Evolutionary conservation across 2,888 invertebrate genomes (phyloP).

Genomic region (Phaedon cochleariae): DNA sequence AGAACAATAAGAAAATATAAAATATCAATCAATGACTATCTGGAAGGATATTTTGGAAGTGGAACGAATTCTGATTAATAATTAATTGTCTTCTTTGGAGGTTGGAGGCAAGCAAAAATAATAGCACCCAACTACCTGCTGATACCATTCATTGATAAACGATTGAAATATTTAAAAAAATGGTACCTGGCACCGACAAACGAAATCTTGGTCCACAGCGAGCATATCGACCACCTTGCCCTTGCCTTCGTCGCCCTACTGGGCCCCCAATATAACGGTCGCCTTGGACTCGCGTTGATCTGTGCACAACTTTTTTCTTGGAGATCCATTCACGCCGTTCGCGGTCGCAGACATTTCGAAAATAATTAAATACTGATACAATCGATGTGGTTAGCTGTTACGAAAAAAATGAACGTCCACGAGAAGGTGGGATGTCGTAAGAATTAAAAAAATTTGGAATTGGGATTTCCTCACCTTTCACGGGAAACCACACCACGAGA

Average conservation of each 20-base stretch:
- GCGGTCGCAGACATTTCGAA: conserved; percentile 16
- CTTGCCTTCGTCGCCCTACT: conserved; percentile 99
- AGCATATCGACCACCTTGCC: conserved; percentile 99
- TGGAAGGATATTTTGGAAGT: neutral
- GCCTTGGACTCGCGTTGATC: conserved; percentile 69
- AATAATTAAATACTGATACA: neutral
- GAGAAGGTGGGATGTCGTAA: no score
- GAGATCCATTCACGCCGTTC: conserved; percentile 53
- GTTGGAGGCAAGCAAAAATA: no score
- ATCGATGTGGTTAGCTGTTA: no score
- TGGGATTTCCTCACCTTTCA: no score
- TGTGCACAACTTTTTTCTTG: conserved; percentile 63
- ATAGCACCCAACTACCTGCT: no score
- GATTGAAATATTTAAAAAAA: conserved; percentile 12
- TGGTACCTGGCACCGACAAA: conserved; percentile 94
- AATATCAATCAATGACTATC: neutral
- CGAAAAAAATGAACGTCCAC: no score
- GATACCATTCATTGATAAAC: conserved; percentile 17
- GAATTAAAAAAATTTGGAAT: no score
- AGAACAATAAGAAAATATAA: no score
- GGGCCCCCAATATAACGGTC: conserved; percentile 95
- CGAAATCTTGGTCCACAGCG: conserved; percentile 87
- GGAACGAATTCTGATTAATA: no score
- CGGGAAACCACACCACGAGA: no score
- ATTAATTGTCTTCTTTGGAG: no score